A percentile compares a stretch with the other conserved stretches of the same genome.
Conservation (phyloP, 2,888 invertebrate species). For the Malthinus seriepunctatus region DNA sequence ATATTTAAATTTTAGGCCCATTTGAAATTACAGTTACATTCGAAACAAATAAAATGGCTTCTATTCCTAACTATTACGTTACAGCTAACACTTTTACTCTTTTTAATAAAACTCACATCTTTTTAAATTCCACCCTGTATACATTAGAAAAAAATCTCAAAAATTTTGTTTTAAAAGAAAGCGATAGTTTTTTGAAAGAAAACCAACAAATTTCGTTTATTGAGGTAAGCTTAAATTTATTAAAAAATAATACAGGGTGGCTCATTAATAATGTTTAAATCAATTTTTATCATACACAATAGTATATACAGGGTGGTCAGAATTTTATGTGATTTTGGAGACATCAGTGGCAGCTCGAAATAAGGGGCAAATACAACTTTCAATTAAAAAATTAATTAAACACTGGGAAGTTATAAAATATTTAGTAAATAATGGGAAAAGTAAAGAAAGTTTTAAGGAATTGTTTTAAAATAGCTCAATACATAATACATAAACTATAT, state of each 20-base stretch:
- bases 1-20: too few species aligned
- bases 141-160: slow-evolving; percentile 11
- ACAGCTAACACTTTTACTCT: slow-evolving; percentile 24
- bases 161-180: background rate
- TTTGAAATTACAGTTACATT: background rate
- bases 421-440: background rate
- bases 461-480: background rate
- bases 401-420: too few species aligned
- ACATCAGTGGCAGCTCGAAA: too few species aligned
- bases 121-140: slow-evolving; percentile 27
- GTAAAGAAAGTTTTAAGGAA: background rate
- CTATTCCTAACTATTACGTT: background rate
- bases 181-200: background rate
- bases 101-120: slow-evolving; percentile 29
- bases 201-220: background rate
- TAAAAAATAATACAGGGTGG: too few species aligned
- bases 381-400: too few species aligned
- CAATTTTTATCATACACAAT: too few species aligned
- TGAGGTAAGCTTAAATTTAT: background rate
- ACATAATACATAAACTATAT: too few species aligned
- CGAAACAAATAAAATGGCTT: background rate
- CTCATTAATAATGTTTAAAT: too few species aligned
- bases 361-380: too few species aligned
- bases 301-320: too few species aligned
- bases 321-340: too few species aligned